Evolutionary conservation across 2,888 invertebrate genomes (phyloP).

Genomic region (Eulithis prunata): DNA sequence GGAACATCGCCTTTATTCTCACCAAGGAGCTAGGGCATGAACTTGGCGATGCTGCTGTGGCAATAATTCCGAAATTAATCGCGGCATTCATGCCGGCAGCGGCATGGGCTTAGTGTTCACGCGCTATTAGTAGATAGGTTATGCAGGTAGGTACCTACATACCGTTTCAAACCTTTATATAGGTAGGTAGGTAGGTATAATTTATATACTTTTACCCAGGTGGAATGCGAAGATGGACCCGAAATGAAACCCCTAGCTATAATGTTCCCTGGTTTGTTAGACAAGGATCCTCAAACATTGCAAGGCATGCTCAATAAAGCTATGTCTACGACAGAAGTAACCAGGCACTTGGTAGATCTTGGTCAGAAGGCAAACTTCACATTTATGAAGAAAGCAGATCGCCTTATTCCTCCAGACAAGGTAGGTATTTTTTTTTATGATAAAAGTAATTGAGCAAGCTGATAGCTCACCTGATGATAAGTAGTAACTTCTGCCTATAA

Average conservation of each 20-base stretch:
- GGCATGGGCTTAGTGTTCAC: no score
- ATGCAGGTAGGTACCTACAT: slow-evolving; percentile 1
- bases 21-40: no score
- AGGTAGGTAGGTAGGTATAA: background rate
- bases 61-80: no score
- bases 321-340: slow-evolving; percentile 77
- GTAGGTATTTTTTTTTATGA: no score
- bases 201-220: slow-evolving; percentile 46
- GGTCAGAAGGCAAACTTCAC: slow-evolving; percentile 75
- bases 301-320: slow-evolving; percentile 66
- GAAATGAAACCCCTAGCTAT: slow-evolving; percentile 69
- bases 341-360: slow-evolving; percentile 68
- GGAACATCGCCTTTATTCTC: no score
- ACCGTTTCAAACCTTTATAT: background rate
- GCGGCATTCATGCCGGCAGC: no score
- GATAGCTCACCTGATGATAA: no score
- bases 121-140: no score
- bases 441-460: no score
- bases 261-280: slow-evolving; percentile 70
- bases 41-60: no score
- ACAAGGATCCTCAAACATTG: slow-evolving; percentile 68
- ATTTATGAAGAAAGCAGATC: slow-evolving; percentile 72
- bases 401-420: slow-evolving; percentile 70
- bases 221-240: slow-evolving; percentile 67
- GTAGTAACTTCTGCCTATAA: no score